Evolutionary conservation across 2,113 vertebrate species (phyloP), one percentile per base, ranked within the genome.

Genomic region (Sturnira hondurensis): DNA sequence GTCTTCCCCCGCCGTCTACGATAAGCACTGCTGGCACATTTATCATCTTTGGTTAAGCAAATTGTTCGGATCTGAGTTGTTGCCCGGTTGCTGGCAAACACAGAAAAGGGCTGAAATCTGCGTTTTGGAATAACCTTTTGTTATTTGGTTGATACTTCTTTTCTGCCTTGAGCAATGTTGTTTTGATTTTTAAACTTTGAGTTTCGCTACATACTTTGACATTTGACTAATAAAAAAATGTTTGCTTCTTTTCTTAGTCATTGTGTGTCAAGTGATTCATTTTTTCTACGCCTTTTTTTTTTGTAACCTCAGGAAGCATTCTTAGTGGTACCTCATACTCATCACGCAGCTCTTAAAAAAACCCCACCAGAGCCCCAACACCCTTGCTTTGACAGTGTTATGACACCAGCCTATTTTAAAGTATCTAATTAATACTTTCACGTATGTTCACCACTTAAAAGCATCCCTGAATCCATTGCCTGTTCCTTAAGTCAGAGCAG

Each of bases 151-250:
- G 36, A 22, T 90, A 50, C 31, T 94, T 82, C 15, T 87, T 67
- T 89, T 71, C 65, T 94, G 68, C 33, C 63, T 88, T 17, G 41
- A 85, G 77, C 65, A 96, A 58, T 95, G 26, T 58, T 92, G 31
- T 67, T 78, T 92, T 92, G 38, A 5, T 87, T 82, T 94, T 86
- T 77, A 74, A 73, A 36, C 15, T 91, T 96, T 84, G 73, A 95
- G 68, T 90, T 85, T 93, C 73, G 52, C 47, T 95, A n/a, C 93
- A 95, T 82, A 71, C 33, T 96, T 96, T 97, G 67, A 96, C 91
- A 97, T 97, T 95, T 96, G 93, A 86, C 97, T 96, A 96, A 97
- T 77, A 93, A 31, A 95, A 96, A 93, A 86, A 82, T 87, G 58
- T 92, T 94, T 93, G 81, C 65, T 95, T 96, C 90, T 85, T 92